Evolutionary conservation across 1,140 invertebrate species (phyloP), one percentile per base, ranked within the genome.

Genomic region (Temnothorax longispinosus): DNA sequence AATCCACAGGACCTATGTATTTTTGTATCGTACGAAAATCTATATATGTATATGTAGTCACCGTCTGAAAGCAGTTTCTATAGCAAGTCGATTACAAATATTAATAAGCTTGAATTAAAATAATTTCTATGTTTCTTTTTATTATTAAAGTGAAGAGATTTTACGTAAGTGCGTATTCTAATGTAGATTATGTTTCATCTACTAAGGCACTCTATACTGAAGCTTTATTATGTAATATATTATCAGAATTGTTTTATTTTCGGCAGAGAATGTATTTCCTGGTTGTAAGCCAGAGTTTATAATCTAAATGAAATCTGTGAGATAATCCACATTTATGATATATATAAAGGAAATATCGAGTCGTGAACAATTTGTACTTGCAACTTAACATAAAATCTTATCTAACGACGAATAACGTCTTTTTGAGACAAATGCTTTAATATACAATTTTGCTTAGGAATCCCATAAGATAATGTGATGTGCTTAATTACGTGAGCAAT

Each of bases 191-290:
- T 75, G 50, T 10, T 80, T 58, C 35, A 58, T 65, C 56, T 90
- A 88, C 52, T 88, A 91, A 90, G 89, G 89, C 89, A 91, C 89
- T 90, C 81, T 76, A 65, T 47, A 78, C 69, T 81, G 89, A 88
- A 69, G 82, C 77, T 72, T 84, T 69, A 21, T 84, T 18, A n/a
- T 85, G 47, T 82, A 67, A 85, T 77, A 54, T 44, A 35, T 50
- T 80, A 71, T 80, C 6, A 56, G 44, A 88, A 75, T 65, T 62
- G 4, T 82, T 44, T 67, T 18, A 15, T 35, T 44, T 85, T 88
- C 50, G 41, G 58, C 58, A 89, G 74, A 89, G 74, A 65, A 18
- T 72, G 84, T 77, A 41, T 78, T 89, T 75, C 3, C 41, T 74
- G 69, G 8, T 32, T 74, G 15, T 74, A 75, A 74, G 69, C 27